phyloP scores from a whole-genome alignment of 35 echinoderm and acorn worm genomes.

The Apostichopus parvimensis region DNA sequence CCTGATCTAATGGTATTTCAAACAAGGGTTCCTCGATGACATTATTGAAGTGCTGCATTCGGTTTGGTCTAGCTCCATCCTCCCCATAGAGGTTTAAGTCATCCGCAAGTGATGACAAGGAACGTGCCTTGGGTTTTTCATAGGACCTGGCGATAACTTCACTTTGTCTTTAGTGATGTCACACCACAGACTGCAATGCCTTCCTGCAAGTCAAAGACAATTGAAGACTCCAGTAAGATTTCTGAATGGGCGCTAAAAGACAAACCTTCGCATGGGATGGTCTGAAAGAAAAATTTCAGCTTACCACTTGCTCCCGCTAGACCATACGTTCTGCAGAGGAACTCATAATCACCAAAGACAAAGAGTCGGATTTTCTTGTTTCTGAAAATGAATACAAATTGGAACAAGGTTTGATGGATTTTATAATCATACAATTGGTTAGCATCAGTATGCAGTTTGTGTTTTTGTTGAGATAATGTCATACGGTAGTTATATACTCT shows the following conservation, averaged over 20 bases:
- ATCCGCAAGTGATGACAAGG: neutral
- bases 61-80: slow-evolving; percentile 24
- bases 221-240: neutral
- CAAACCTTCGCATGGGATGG: neutral
- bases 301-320: slow-evolving; percentile 60
- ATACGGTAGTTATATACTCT: neutral
- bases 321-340: slow-evolving; percentile 56
- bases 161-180: neutral
- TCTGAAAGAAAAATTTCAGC: neutral
- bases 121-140: neutral
- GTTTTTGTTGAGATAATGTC: no score
- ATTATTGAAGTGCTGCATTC: slow-evolving; percentile 34
- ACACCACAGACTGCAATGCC: slow-evolving; percentile 11
- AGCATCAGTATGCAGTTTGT: no score
- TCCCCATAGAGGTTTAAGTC: neutral
- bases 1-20: neutral
- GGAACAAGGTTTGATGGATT: neutral
- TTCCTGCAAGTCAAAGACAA: neutral
- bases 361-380: slow-evolving; percentile 40
- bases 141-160: neutral
- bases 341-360: slow-evolving; percentile 63
- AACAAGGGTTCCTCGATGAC: slow-evolving; percentile 18
- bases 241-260: neutral
- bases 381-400: neutral
- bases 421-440: neutral